Conservation (phyloP, 2,113 vertebrate species). For the Okapia johnstoni region DNA sequence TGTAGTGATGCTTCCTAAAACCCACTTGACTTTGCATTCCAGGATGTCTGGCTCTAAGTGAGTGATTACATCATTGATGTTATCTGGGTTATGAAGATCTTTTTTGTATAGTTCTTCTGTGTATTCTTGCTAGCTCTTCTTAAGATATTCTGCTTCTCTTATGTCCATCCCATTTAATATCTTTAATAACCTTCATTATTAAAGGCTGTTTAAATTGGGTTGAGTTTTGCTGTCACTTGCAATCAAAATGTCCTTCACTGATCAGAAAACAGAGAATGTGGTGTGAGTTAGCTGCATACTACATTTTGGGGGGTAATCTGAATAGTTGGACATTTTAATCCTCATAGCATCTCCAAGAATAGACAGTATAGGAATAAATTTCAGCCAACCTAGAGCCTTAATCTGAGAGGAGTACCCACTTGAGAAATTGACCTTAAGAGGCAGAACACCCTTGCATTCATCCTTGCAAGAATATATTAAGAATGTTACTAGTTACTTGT, state of each 20-base stretch:
- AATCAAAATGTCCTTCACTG: background rate
- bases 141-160: background rate
- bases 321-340: background rate
- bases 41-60: background rate
- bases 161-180: background rate
- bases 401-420: background rate
- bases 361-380: background rate
- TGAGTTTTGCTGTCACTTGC: background rate
- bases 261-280: background rate
- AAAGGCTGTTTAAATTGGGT: background rate
- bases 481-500: background rate
- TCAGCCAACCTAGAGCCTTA: background rate
- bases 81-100: background rate
- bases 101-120: background rate
- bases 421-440: background rate
- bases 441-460: background rate
- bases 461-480: background rate
- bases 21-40: background rate
- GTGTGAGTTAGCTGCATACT: background rate
- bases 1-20: background rate
- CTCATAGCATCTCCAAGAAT: background rate
- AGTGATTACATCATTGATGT: background rate
- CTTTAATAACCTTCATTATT: background rate
- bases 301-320: background rate
- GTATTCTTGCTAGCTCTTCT: background rate